phyloP scores from a whole-genome alignment of 2,888 invertebrate genomes.

The Branchipolynoe longqiensis region DNA sequence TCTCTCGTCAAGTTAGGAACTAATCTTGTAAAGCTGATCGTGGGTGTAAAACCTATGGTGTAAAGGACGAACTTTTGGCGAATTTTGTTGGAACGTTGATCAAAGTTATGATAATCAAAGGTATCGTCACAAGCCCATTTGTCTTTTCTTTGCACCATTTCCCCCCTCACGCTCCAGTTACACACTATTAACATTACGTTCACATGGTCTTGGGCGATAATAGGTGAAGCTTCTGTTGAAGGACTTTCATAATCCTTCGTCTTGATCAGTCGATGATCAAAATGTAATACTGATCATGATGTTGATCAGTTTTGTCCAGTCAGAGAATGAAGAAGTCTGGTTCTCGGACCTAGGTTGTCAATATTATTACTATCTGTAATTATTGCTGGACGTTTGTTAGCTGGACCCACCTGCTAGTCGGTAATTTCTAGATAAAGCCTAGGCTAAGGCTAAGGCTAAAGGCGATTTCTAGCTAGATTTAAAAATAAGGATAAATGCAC shows the following conservation, averaged over 20 bases:
- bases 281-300: not conserved
- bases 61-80: not conserved
- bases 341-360: no score
- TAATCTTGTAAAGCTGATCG: no score
- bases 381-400: no score
- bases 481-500: no score
- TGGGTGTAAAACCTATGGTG: no score
- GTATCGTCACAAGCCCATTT: not conserved
- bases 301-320: no score
- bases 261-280: not conserved
- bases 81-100: not conserved
- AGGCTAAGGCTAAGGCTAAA: no score
- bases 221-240: not conserved
- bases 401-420: no score
- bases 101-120: not conserved
- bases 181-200: not conserved
- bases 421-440: no score
- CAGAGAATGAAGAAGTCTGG: not conserved
- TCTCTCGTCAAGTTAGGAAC: no score
- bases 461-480: no score
- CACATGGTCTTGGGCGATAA: constrained; percentile 8
- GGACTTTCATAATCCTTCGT: not conserved
- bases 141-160: not conserved
- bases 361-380: no score
- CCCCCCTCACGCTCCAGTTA: not conserved